Conservation (phyloP, 2,888 invertebrate genomes). For the Tiliacea citrago region DNA sequence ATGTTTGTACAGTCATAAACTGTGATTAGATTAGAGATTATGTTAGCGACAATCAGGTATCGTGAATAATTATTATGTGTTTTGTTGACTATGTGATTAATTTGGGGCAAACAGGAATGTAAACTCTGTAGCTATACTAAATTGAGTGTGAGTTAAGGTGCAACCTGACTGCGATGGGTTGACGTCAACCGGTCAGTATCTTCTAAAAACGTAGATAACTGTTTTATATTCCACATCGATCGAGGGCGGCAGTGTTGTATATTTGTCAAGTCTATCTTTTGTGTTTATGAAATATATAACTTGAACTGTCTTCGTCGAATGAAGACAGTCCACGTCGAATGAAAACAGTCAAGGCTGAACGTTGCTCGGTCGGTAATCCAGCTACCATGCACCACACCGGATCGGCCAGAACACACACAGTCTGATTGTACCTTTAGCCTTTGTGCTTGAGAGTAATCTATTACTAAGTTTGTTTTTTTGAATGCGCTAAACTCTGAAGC, state of each 20-base stretch:
- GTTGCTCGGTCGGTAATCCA: background rate
- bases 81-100: conserved; percentile 39
- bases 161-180: too few relatives aligned
- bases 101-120: conserved; percentile 16
- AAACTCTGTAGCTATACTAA: background rate
- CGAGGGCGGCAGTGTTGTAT: background rate
- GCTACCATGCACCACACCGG: background rate
- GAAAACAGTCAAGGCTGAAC: too few relatives aligned
- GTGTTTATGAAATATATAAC: too few relatives aligned
- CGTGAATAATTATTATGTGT: conserved; percentile 59
- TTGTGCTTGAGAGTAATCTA: background rate
- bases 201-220: background rate
- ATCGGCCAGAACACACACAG: background rate
- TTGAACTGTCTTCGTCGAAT: too few relatives aligned
- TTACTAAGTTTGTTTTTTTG: too few relatives aligned
- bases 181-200: background rate
- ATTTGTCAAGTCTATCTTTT: background rate
- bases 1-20: conserved; percentile 60
- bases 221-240: background rate
- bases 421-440: background rate
- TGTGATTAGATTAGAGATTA: conserved; percentile 61
- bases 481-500: too few relatives aligned
- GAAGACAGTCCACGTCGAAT: background rate
- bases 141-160: background rate
- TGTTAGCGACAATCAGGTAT: conserved; percentile 49